Conservation (phyloP, 2,113 vertebrate species). For the Fregata magnificens region DNA sequence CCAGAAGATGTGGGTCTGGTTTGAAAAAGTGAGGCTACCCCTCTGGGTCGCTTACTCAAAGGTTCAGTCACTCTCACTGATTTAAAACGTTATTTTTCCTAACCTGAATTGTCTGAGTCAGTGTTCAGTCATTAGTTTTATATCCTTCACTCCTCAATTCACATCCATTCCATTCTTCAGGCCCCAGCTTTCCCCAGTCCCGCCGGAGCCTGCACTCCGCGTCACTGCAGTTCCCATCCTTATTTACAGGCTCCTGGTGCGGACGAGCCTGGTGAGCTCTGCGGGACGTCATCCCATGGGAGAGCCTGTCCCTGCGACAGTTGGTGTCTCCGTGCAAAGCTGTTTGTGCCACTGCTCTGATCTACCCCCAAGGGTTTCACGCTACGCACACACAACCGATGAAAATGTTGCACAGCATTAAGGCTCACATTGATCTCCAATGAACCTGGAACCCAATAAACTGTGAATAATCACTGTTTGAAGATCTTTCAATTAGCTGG, state of each 20-base stretch:
- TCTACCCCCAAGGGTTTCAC: rapidly evolving
- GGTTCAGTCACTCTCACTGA: background rate
- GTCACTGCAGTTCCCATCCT: background rate
- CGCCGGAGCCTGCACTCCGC: background rate
- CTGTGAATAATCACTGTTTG: too few species aligned
- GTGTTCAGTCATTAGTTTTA: background rate
- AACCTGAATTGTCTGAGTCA: background rate
- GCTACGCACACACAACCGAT: rapidly evolving
- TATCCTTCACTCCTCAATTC: too few species aligned
- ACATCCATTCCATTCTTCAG: background rate
- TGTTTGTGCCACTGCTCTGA: background rate
- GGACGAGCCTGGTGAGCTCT: background rate
- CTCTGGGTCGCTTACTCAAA: background rate
- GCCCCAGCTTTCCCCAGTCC: background rate
- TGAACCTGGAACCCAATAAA: too few species aligned
- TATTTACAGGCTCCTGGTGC: background rate
- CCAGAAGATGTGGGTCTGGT: background rate
- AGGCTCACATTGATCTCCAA: too few species aligned
- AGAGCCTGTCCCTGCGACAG: rapidly evolving
- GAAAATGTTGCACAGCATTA: background rate
- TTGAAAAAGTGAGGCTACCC: background rate
- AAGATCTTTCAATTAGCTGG: background rate
- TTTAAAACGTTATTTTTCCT: background rate
- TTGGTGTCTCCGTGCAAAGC: rapidly evolving
- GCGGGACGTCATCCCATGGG: background rate